Conservation (phyloP, 2,888 invertebrate genomes). For the Prosopocoilus inquinatus region DNA sequence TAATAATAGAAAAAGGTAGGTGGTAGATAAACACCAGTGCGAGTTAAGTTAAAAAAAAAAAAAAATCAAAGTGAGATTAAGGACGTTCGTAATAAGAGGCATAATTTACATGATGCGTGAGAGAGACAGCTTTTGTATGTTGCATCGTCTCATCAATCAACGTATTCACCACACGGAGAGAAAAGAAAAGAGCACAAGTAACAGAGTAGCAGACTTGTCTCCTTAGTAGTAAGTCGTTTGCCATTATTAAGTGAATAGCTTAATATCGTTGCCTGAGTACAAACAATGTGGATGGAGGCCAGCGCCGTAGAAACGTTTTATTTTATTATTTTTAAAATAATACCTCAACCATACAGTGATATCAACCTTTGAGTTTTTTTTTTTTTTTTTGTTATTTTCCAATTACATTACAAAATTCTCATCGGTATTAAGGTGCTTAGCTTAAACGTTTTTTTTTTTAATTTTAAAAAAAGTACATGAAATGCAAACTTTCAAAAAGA, state of each 20-base stretch:
- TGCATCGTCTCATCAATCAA: too few relatives aligned
- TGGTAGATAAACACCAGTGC: too few relatives aligned
- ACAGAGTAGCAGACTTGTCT: conserved; percentile 39
- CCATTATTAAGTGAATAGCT: conserved; percentile 17
- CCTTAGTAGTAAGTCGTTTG: conserved; percentile 36
- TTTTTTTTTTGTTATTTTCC: too few relatives aligned
- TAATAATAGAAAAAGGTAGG: too few relatives aligned
- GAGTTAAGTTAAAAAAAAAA: conserved; percentile 20
- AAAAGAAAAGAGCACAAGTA: conserved; percentile 15
- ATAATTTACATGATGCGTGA: conserved; percentile 9
- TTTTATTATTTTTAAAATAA: not conserved
- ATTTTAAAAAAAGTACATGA: too few relatives aligned
- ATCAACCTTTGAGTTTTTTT: conserved; percentile 2
- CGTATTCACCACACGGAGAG: conserved; percentile 17
- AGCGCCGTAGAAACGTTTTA: conserved; percentile 28
- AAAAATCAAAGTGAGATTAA: conserved; percentile 26
- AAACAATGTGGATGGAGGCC: conserved; percentile 87
- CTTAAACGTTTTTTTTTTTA: too few relatives aligned
- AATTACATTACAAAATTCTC: too few relatives aligned
- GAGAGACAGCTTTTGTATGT: conserved; percentile 12
- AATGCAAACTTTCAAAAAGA: too few relatives aligned
- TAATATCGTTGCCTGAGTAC: conserved; percentile 60
- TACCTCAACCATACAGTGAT: conserved; percentile 32
- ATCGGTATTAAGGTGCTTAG: too few relatives aligned
- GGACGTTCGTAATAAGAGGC: conserved; percentile 36